Conservation (phyloP, 2,888 invertebrate species). For the Rosalia funebris region DNA sequence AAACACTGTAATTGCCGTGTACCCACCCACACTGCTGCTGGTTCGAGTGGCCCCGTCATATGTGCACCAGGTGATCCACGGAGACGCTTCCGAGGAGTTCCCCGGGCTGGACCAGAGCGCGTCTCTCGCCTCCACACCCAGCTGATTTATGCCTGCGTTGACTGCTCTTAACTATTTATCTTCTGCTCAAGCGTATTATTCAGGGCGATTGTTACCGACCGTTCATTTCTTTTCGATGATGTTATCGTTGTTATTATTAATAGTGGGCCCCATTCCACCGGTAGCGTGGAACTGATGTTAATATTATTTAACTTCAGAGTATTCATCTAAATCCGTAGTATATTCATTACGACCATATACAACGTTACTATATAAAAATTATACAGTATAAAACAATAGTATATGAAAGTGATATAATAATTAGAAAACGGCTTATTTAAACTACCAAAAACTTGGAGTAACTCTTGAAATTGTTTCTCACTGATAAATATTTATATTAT, state of each 20-base stretch:
- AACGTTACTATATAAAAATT: too few relatives aligned
- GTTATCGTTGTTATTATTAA: conserved; percentile 14
- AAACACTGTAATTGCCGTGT: conserved; percentile 52
- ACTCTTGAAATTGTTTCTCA: too few relatives aligned
- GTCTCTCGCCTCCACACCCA: conserved; percentile 11
- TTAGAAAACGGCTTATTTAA: too few relatives aligned
- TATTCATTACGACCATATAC: too few relatives aligned
- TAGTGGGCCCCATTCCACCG: not conserved
- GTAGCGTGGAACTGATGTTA: not conserved
- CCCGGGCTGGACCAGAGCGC: not conserved
- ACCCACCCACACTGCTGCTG: conserved; percentile 48
- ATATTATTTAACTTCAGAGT: too few relatives aligned
- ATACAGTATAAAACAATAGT: too few relatives aligned
- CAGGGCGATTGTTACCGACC: conserved; percentile 1
- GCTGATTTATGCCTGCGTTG: conserved; percentile 13
- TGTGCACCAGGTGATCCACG: conserved; percentile 22
- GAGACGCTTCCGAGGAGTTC: conserved; percentile 13
- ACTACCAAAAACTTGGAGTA: too few relatives aligned
- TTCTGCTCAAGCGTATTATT: not conserved
- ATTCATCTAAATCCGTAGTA: too few relatives aligned
- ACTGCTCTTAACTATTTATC: conserved; percentile 11
- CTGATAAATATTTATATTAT: too few relatives aligned
- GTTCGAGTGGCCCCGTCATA: conserved; percentile 15
- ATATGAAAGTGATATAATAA: too few relatives aligned
- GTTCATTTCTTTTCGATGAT: conserved; percentile 15